Percentiles rank a stretch among this genome's conserved stretches.
Evolutionary conservation across 2,113 vertebrate genomes (phyloP).

Genomic region (Tonatia bakeri): DNA sequence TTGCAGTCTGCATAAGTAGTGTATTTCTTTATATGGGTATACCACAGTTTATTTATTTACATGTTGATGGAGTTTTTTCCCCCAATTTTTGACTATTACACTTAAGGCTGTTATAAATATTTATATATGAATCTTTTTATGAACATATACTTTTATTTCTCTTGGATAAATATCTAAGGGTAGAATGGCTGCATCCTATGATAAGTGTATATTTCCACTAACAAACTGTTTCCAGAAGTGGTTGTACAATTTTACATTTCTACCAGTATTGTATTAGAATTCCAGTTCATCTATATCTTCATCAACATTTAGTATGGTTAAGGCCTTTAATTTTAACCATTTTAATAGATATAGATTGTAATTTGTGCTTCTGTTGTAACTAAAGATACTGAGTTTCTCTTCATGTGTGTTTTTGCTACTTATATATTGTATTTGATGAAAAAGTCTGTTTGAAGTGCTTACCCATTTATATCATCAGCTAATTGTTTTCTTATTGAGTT

Average conservation of each 20-base stretch:
- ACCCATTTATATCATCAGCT: neutral
- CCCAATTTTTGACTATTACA: neutral
- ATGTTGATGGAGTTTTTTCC: neutral
- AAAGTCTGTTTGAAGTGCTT: neutral
- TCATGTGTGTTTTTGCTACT: neutral
- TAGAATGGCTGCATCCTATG: neutral
- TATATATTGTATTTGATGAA: neutral
- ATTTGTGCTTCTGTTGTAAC: neutral
- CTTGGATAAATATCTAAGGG: neutral
- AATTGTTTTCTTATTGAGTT: neutral
- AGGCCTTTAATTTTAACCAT: neutral
- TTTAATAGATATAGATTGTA: neutral
- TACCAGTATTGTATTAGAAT: neutral
- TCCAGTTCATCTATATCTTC: neutral
- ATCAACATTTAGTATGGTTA: neutral
- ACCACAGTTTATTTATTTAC: neutral
- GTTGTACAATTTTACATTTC: neutral
- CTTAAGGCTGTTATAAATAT: neutral
- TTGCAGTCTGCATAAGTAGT: neutral
- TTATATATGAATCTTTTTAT: neutral
- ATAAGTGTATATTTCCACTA: neutral
- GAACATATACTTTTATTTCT: neutral
- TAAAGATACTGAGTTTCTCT: neutral
- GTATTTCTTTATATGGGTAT: neutral
- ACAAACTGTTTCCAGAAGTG: neutral